A percentile compares a stretch with the other conserved stretches of the same genome.
phyloP scores from a whole-genome alignment of 2,113 vertebrate genomes.

The Taxidea taxus region DNA sequence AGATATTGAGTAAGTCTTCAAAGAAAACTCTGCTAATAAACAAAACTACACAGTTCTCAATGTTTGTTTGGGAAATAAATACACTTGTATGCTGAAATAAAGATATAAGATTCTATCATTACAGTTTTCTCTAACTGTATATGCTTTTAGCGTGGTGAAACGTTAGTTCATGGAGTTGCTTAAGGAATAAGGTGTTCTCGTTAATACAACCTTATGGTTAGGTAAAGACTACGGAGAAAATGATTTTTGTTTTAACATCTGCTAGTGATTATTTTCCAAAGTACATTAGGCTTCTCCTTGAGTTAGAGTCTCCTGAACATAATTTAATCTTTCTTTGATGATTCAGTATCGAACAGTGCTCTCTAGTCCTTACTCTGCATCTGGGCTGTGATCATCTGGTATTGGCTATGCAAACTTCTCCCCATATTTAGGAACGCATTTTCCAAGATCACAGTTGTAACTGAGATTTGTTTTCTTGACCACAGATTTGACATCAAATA shows the following conservation, averaged over 20 bases:
- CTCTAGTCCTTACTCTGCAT: not conserved
- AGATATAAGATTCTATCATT: not conserved
- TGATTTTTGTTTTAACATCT: constrained; percentile 59
- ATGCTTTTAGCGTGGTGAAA: not conserved
- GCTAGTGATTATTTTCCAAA: constrained; percentile 60
- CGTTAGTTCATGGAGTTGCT: not conserved
- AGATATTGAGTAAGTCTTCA: not conserved
- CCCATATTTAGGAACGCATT: too few species aligned
- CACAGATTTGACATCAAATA: not conserved
- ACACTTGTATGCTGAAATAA: not conserved
- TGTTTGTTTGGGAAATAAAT: not conserved
- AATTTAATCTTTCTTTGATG: constrained; percentile 21
- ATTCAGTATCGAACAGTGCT: not conserved
- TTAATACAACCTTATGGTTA: constrained; percentile 25
- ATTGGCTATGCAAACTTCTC: not conserved
- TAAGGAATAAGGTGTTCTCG: not conserved
- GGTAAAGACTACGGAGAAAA: constrained; percentile 35
- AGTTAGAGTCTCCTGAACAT: constrained; percentile 35
- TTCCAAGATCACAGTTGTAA: not conserved
- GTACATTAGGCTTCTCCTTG: constrained; percentile 14
- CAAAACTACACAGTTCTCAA: not conserved
- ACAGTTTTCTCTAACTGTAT: not conserved
- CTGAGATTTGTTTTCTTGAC: not conserved
- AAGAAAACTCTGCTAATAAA: not conserved
- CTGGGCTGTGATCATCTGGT: not conserved